phyloP scores from a whole-genome alignment of 1,140 invertebrate species.

The fruit fly (Drosophila melanogaster) region Release_6_plus_ISO1_MT NC_004354.4:5402001-5402500 shows the following conservation, averaged over 20 bases:
- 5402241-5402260: slow-evolving; percentile 23
- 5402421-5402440: slow-evolving; percentile 27
- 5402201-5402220: slow-evolving; percentile 43
- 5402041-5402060: slow-evolving; percentile 34
- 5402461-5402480: slow-evolving; percentile 75
- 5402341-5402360: slow-evolving; percentile 41
- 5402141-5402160: slow-evolving; percentile 33
- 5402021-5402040: slow-evolving; percentile 14
- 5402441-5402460: slow-evolving; percentile 49
- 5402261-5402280: slow-evolving; percentile 14
- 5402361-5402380: slow-evolving; percentile 31
- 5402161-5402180: slow-evolving; percentile 55
- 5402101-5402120: slow-evolving; percentile 5
- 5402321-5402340: slow-evolving; percentile 7
- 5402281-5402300: background rate
- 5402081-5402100: slow-evolving; percentile 23
- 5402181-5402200: slow-evolving; percentile 55
- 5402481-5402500: slow-evolving; percentile 82
- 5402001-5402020: slow-evolving; percentile 51
- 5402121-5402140: slow-evolving; percentile 5
- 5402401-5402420: slow-evolving; percentile 11
- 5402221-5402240: slow-evolving; percentile 35
- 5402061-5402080: slow-evolving; percentile 38
- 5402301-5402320: slow-evolving; percentile 12
- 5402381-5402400: slow-evolving; percentile 18